phyloP scores from a whole-genome alignment of 2,113 vertebrate species.

The Apodemus speciosus region DNA sequence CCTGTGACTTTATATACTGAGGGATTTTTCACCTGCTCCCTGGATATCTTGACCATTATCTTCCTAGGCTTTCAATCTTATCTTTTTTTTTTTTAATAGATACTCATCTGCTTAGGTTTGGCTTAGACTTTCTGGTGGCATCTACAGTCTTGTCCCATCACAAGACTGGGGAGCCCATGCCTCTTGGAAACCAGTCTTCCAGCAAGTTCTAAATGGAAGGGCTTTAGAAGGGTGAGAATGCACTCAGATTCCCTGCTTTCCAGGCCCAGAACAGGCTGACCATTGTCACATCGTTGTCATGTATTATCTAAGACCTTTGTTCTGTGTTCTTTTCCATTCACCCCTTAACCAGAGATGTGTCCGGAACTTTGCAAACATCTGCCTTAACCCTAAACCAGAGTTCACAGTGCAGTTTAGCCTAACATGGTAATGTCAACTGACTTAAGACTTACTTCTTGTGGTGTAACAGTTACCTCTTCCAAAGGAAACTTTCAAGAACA shows the following conservation, averaged over 20 bases:
- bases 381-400: neutral
- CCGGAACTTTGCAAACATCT: neutral
- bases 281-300: neutral
- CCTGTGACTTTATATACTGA: neutral
- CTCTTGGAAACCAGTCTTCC: neutral
- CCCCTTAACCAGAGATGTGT: neutral
- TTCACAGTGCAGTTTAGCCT: neutral
- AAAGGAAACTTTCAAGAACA: neutral
- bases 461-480: neutral
- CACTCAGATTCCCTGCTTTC: neutral
- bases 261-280: neutral
- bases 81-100: neutral
- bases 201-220: neutral
- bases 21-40: neutral
- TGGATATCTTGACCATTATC: neutral
- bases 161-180: neutral
- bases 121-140: neutral
- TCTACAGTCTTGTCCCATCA: neutral
- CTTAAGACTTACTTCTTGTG: neutral
- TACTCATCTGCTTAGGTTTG: neutral
- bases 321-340: neutral
- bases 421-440: neutral
- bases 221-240: neutral
- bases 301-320: neutral
- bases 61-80: neutral